Evolutionary conservation across 1,140 invertebrate species (phyloP), one percentile per base, ranked within the genome.

Genomic region (Hycleus phaleratus): DNA sequence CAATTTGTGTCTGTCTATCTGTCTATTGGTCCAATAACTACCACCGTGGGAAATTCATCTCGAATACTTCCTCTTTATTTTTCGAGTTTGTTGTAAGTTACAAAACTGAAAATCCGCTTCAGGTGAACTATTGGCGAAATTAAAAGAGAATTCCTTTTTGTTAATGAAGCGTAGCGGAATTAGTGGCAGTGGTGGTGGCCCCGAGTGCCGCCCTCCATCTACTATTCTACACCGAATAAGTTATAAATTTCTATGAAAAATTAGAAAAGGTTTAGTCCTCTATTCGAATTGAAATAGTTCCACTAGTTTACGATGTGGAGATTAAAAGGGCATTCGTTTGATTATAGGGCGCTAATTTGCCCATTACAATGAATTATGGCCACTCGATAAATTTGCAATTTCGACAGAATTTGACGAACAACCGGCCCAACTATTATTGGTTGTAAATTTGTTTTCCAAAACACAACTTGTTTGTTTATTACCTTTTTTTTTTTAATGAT

Each of bases 311-410:
- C 58, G 63, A 67, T 49, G 65, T 67, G 65, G 65, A 56, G 62
- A 65, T 56, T 60, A 62, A 49, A 43, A 58, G 42, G 32, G 32
- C 32, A 5, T 5, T 5, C 32, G 47, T 43, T 59, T 64, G 62
- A 67, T 67, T 67, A 67, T 59, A 67, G 65, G 65, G 65, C 65
- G 65, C 65, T 67, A 65, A 67, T 66, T 66, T 58, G 62, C 48
- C 56, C 50, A 46, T 57, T 51, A 55, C 54, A 46, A 49, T 61
- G 56, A 61, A 51, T 61, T 61, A 61, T 42, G 47, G 47, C 39
- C 49, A 10, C 4, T 24, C 18, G 18, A 18, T 18, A 18, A 18
- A 18, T 18, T 4, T 32, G 32, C 32, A 32, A 32, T 32, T 32
- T 18, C 18, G 18, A 18, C 18, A 18, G 18, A 18, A 18, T 18